Percentiles rank a stretch among this genome's conserved stretches.
Conservation (phyloP, 2,113 vertebrate species). For the Hypomesus transpacificus region DNA sequence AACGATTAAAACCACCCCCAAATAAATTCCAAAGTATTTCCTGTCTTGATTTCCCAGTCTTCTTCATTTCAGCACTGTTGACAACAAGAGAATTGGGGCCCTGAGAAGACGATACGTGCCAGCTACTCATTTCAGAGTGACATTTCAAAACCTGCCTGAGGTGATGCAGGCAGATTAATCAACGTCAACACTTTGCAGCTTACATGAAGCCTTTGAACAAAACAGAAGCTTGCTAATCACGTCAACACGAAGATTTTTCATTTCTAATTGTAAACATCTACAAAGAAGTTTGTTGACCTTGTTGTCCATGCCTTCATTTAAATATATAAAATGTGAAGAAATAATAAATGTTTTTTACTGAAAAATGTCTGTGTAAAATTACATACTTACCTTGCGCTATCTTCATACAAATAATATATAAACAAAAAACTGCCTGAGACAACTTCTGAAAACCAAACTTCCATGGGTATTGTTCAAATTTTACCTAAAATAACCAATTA, state of each 20-base stretch:
- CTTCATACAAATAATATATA: too few species aligned
- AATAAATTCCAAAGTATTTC: background rate
- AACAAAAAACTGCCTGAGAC: too few species aligned
- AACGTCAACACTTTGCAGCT: constrained; percentile 59
- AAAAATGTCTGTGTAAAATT: too few species aligned
- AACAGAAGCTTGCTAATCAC: constrained; percentile 50
- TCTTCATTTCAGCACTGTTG: constrained; percentile 9
- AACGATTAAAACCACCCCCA: too few species aligned
- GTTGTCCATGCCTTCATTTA: background rate
- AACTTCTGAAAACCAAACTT: too few species aligned
- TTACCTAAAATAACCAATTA: too few species aligned
- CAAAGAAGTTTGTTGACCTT: background rate
- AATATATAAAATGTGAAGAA: too few species aligned
- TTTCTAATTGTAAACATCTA: constrained; percentile 25
- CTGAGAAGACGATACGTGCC: constrained; percentile 43
- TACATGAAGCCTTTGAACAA: constrained; percentile 42
- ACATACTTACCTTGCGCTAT: too few species aligned
- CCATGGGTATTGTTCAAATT: too few species aligned
- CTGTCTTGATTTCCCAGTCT: background rate
- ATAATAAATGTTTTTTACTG: too few species aligned
- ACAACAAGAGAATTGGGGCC: constrained; percentile 12
- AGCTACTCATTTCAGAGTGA: constrained; percentile 60
- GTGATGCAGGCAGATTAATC: constrained; percentile 62
- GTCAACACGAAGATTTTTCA: constrained; percentile 39
- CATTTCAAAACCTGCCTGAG: constrained; percentile 65